phyloP scores from a whole-genome alignment of 2,888 invertebrate species.

The Meteorus cinctellus region DNA sequence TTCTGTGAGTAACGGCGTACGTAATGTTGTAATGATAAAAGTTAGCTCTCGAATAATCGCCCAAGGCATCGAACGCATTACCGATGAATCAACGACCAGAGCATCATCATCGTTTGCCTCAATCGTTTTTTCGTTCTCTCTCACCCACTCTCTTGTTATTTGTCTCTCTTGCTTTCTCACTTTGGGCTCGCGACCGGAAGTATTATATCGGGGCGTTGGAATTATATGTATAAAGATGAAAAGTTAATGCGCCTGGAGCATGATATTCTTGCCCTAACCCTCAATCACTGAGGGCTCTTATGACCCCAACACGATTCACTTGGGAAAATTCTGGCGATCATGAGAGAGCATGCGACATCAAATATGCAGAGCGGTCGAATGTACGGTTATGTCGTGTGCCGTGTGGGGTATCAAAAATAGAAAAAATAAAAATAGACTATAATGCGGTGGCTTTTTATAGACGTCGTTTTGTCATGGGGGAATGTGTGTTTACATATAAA shows the following conservation, averaged over 20 bases:
- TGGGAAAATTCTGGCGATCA: conserved; percentile 72
- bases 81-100: conserved; percentile 22
- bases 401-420: not conserved
- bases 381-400: conserved; percentile 70
- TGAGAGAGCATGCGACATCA: conserved; percentile 68
- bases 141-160: not conserved
- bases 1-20: not conserved
- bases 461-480: conserved; percentile 67
- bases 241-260: conserved; percentile 67
- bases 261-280: conserved; percentile 64
- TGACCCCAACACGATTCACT: conserved; percentile 70
- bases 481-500: conserved; percentile 32
- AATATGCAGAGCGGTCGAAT: conserved; percentile 71
- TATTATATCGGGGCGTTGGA: conserved; percentile 51
- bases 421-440: conserved; percentile 27
- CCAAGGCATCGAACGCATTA: conserved; percentile 33
- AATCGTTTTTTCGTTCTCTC: not conserved
- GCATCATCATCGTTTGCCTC: conserved; percentile 4
- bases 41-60: conserved; percentile 26
- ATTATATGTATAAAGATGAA: conserved; percentile 71
- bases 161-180: not conserved
- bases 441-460: conserved; percentile 58
- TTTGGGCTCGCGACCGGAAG: conserved; percentile 35
- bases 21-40: conserved; percentile 27
- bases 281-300: conserved; percentile 73